Base-by-base conservation (phyloP, 2,113 vertebrate genomes). In the Burhinus bistriatus region DNA sequence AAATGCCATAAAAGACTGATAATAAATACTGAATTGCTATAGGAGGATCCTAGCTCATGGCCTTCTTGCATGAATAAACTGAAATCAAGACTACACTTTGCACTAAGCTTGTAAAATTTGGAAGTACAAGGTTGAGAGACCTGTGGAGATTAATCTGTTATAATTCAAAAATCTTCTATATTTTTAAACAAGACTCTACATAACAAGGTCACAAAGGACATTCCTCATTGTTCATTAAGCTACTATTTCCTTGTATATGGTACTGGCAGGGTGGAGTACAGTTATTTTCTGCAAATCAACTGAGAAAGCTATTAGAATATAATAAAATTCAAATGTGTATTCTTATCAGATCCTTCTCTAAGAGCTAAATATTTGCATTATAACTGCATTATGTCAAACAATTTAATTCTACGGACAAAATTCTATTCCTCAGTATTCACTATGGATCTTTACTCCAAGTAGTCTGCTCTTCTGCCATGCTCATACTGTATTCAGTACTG, bases 1-100 rank as follows among this genome's bases (percentile, higher is more conserved):
- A 96, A 89, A 88, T 61, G 57, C 89, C 97, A 87, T 90, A 93
- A 97, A 96, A 77, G 36, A 89, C 82, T 96, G 85, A 97, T 94
- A 96, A 96, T 77, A 96, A 96, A 94, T 95, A 90, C 29, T 81
- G 89, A 94, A 76, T 78, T 94, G 59, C 51, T 92, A 11, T 52
- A 90, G 72, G 75, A 92, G 66, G 64, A 44, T 72, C 32, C 77
- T 61, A 89, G 70, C 52, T 77, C 55, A 85, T 82, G 77, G 51
- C 45, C 23, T 84, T 55, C 49, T 92, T 92, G 32, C 80, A 70
- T 15, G 26, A 92, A 57, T 93, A 85, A 88, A 78, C 59, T 57
- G 77, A 96, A 92, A 91, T 75, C 77, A 83, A 83, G 71, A 40
- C 79, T 76, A 70, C 32, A 34, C 6, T 90, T 81, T 81, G 38